Evolutionary conservation across 2,888 invertebrate species (phyloP), one percentile per base, ranked within the genome.

Genomic region (Serripes groenlandicus): DNA sequence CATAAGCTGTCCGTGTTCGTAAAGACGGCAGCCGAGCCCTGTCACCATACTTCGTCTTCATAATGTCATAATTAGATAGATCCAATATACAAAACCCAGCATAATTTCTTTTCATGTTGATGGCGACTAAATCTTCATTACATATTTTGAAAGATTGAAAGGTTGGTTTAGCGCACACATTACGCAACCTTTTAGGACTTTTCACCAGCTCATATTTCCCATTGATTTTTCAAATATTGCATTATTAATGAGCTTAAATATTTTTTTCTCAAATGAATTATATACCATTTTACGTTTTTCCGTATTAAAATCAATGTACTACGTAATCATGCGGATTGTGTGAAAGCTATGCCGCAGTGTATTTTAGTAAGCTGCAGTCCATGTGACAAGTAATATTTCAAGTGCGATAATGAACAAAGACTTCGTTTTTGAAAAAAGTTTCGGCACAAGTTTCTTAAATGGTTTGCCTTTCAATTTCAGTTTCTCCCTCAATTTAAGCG

Each of bases 1-100:
- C 71, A 56, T 26, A 83, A 30, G 5, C 34, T 37, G n/a, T n/a
- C n/a, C n/a, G n/a, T n/a, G n/a, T n/a, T n/a, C n/a, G n/a, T n/a
- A n/a, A n/a, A n/a, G n/a, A 72, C n/a, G n/a, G 70, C 18, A 84
- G 70, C 30, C 64, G 49, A 15, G 71, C 68, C 0, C 23, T 69
- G 1, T 42, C 3, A 42, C 56, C 72, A 30, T 81, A 81, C 52
- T 71, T 77, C 9, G 11, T 1, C 37, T 84, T 81, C n/a, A 81
- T 68, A 32, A 72, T 62, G 75, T 92, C 89, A 74, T 94, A 94
- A 66, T 95, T 95, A 0, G 91, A 93, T 35, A 95, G 34, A 70
- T 95, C 58, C 32, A 62, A 32, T 5, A 62, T 62, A 15, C 30
- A 23, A 26, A 62, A 28, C 11, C 64, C 68, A 21, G 37, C 34